Percentiles rank a stretch among this genome's conserved stretches.
phyloP scores from a whole-genome alignment of 2,888 invertebrate species.

The Argyresthia albistria region DNA sequence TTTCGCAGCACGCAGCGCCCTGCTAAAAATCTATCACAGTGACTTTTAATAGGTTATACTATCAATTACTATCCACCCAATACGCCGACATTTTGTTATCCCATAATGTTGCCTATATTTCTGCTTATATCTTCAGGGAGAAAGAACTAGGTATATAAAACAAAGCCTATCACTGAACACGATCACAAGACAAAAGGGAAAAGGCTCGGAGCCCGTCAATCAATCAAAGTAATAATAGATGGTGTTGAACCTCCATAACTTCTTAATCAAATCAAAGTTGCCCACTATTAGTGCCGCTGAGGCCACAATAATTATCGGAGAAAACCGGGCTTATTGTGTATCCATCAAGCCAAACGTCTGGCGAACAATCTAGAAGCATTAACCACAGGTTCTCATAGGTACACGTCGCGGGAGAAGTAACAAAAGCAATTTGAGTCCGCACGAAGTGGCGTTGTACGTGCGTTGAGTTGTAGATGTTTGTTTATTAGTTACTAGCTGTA shows the following conservation, averaged over 20 bases:
- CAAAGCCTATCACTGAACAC: not conserved
- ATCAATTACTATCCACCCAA: too few relatives aligned
- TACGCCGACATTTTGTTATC: too few relatives aligned
- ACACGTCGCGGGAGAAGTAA: slow-evolving; percentile 27
- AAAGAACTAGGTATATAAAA: not conserved
- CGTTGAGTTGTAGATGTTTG: slow-evolving; percentile 19
- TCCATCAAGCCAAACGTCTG: slow-evolving; percentile 25
- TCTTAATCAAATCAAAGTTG: not conserved
- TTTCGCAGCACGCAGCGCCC: too few relatives aligned
- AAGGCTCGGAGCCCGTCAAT: not conserved
- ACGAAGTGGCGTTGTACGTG: slow-evolving; percentile 61
- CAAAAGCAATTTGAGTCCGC: slow-evolving; percentile 69
- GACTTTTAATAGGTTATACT: too few relatives aligned
- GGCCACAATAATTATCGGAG: slow-evolving; percentile 14
- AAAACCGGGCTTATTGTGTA: slow-evolving; percentile 31
- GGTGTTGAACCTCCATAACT: not conserved
- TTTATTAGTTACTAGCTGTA: not conserved
- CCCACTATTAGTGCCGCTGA: slow-evolving; percentile 33
- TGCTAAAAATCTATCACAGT: too few relatives aligned
- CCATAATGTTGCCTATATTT: too few relatives aligned
- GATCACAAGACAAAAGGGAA: not conserved
- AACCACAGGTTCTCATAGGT: slow-evolving; percentile 34
- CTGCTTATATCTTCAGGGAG: too few relatives aligned
- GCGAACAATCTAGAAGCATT: too few relatives aligned
- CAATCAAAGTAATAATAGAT: not conserved